Evolutionary conservation across 2,797 vertebrate species (phyloP).

Genomic region (Adrianichthys oophorus): DNA sequence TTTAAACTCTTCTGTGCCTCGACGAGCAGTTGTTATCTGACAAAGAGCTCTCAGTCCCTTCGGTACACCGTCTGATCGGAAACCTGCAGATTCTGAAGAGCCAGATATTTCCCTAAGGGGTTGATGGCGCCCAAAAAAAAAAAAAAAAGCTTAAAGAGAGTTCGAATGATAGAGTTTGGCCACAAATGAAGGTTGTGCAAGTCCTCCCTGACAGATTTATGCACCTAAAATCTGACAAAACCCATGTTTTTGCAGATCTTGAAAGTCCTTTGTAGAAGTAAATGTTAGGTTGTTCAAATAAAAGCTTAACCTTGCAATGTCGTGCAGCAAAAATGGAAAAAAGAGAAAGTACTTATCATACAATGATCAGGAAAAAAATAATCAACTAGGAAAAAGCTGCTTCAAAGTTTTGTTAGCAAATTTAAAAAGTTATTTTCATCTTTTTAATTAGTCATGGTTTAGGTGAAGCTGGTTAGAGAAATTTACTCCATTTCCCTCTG

Average conservation of each 20-base stretch:
- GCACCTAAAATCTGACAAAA: no score
- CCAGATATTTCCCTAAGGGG: not conserved
- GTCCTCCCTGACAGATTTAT: no score
- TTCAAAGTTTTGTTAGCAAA: not conserved
- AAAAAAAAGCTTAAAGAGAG: not conserved
- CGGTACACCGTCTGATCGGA: not conserved
- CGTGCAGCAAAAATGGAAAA: not conserved
- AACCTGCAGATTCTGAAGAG: not conserved
- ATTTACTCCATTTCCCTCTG: conserved; percentile 6
- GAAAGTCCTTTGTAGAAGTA: no score
- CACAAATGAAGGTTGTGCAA: not conserved
- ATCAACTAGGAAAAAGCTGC: not conserved
- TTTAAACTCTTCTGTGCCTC: not conserved
- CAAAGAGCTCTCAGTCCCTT: conserved; percentile 5
- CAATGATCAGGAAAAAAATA: not conserved
- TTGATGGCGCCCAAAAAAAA: not conserved
- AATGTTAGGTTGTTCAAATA: no score
- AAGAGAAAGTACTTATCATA: not conserved
- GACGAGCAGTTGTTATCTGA: not conserved
- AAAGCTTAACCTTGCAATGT: not conserved
- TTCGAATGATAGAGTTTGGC: not conserved
- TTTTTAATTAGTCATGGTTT: not conserved
- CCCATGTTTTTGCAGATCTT: no score
- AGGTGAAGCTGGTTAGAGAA: not conserved
- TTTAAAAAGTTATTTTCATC: not conserved